Percentiles rank a stretch among this genome's conserved stretches.
These are phyloP conservation scores for Pseudomyrmex cubaensis DNA, from an alignment of 1,140 invertebrate species.

Conservation along the genomic window DNA sequence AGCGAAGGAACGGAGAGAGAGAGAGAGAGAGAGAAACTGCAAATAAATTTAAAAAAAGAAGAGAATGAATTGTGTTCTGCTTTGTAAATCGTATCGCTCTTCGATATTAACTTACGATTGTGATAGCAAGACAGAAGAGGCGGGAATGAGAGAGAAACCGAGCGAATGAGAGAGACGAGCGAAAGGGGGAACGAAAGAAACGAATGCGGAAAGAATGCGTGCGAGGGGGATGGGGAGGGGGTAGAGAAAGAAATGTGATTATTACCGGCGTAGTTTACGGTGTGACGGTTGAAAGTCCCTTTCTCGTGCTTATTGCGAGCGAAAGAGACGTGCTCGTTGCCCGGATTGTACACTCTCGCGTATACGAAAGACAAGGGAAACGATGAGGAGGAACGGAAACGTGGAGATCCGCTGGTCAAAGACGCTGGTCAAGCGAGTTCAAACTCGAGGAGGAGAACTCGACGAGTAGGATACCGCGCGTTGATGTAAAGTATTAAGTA, in stretches of 20 bases:
- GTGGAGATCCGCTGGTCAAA: conserved; percentile 7
- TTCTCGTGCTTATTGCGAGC: conserved; percentile 55
- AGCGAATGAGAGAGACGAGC: not conserved
- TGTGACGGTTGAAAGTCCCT: conserved; percentile 49
- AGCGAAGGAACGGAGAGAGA: conserved; percentile 64
- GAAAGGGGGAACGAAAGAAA: not conserved
- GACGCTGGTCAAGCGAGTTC: conserved; percentile 30
- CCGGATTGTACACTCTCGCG: conserved; percentile 60
- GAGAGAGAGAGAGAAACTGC: conserved; percentile 57
- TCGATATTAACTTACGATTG: conserved; percentile 66
- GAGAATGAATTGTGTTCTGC: conserved; percentile 76
- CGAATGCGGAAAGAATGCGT: not conserved
- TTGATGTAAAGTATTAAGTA: conserved; percentile 80
- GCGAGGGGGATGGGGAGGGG: not conserved
- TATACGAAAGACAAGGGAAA: conserved; percentile 53
- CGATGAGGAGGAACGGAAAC: conserved; percentile 33
- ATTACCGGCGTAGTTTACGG: conserved; percentile 36
- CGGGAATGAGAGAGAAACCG: not conserved
- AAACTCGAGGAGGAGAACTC: conserved; percentile 36
- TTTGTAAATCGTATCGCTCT: conserved; percentile 73
- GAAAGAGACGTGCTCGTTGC: conserved; percentile 53
- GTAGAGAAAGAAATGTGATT: conserved; percentile 35
- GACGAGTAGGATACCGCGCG: conserved; percentile 72
- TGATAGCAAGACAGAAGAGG: conserved; percentile 53
- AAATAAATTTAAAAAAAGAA: conserved; percentile 77